Percentiles rank a stretch among this genome's conserved stretches.
These are phyloP conservation scores for Arothron firmamentum DNA, from an alignment of 2,113 vertebrate species.

Conservation along the genomic window DNA sequence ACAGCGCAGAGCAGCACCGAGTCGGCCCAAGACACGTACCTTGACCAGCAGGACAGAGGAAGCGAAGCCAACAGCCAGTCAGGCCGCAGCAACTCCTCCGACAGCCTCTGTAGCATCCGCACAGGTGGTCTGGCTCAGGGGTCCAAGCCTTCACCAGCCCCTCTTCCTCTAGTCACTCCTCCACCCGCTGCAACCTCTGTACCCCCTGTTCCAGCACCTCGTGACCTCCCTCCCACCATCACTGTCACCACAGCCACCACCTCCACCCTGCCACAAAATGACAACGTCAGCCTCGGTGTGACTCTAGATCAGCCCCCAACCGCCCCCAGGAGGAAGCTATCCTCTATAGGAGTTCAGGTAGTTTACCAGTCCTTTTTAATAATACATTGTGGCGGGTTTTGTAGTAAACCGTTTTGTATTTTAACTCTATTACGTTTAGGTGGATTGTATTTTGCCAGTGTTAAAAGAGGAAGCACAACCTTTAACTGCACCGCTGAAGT, in stretches of 20 bases:
- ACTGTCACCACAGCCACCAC: constrained; percentile 34
- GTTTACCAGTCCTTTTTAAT: constrained; percentile 1
- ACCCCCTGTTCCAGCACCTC: constrained; percentile 73
- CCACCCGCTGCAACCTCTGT: constrained; percentile 71
- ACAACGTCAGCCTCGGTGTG: constrained; percentile 77
- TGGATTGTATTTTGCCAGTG: constrained; percentile 92
- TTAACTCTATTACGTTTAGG: constrained; percentile 31
- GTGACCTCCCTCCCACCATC: constrained; percentile 75
- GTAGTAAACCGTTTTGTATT: too few relatives aligned
- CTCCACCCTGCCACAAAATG: constrained; percentile 62
- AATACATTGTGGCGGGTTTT: too few relatives aligned
- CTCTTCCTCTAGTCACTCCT: constrained; percentile 76
- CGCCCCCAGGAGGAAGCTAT: constrained; percentile 90
- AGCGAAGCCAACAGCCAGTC: constrained; percentile 96
- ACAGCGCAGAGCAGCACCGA: constrained; percentile 99
- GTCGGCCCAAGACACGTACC: constrained; percentile 94
- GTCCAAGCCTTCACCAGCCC: constrained; percentile 78
- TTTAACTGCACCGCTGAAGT: constrained; percentile 79
- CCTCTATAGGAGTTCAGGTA: constrained; percentile 98
- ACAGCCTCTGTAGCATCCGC: constrained; percentile 94
- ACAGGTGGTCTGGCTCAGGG: constrained; percentile 85
- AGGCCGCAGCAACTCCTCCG: constrained; percentile 92
- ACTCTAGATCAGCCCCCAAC: constrained; percentile 78
- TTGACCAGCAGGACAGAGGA: constrained; percentile 91
- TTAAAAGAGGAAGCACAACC: constrained; percentile 85